Evolutionary conservation across 2,797 vertebrate species (phyloP), one percentile per base, ranked within the genome.

Genomic region (Protonibea diacanthus): DNA sequence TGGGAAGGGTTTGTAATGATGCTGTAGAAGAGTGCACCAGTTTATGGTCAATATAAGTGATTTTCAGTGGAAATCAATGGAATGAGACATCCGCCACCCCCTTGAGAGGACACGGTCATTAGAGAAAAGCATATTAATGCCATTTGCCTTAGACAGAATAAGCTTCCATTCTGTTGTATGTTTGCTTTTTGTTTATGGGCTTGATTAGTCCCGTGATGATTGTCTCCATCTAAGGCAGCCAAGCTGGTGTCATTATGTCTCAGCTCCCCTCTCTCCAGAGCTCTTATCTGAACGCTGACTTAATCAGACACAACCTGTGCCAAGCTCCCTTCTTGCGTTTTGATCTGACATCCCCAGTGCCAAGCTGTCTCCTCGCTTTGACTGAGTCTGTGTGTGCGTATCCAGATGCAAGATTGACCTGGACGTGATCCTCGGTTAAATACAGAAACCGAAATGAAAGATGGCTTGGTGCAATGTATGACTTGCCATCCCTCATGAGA

Each of bases 51-150:
- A 87, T 85, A 64, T 23, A 27, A 72, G 61, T 70, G 83, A 87
- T 88, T 88, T 84, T 76, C 62, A 72, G 56, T 72, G 71, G 85
- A 89, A 91, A 92, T 92, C 91, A 89, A 91, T 91, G 75, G 61
- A 33, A 72, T 65, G 80, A 85, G 76, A 90, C 81, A 57, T 49
- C 47, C 53, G 45, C 17, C 15, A 12, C 60, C 53, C 82, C 63
- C 83, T 20, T 10, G 58, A 73, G 85, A 83, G 25, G 64, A 70
- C 10, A 5, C 25, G 9, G 74, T 44, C 83, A 76, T 89, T 84
- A 86, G 82, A 83, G 76, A 45, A 44, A 79, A 77, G 86, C 64
- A 71, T 77, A 79, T 87, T 71, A 90, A 90, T 81, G 81, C 53
- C 29, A 38, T 68, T 82, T 9, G 52, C 66, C 57, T 79, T 40